Conservation (phyloP, 2,888 invertebrate species). For the Hirtodrosophila duncani region DNA sequence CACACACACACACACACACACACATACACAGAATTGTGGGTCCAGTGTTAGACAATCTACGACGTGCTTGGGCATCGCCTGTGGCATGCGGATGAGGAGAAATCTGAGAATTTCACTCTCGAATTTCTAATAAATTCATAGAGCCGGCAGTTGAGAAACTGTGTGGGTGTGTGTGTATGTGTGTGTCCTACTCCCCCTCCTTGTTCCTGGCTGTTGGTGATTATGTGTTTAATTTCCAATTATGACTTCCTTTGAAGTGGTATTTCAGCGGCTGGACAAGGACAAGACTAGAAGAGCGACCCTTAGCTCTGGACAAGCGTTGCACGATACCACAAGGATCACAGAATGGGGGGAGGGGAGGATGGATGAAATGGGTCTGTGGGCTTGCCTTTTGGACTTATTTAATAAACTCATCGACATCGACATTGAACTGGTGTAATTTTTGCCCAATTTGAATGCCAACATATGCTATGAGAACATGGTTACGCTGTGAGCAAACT, state of each 20-base stretch:
- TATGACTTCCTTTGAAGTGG: slow-evolving; percentile 55
- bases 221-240: slow-evolving; percentile 68
- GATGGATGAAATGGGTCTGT: not conserved
- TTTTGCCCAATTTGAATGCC: slow-evolving; percentile 42
- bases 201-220: slow-evolving; percentile 27
- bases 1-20: slow-evolving; percentile 5
- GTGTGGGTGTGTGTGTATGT: slow-evolving; percentile 12
- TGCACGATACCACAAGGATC: too few relatives aligned
- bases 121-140: slow-evolving; percentile 71
- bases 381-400: slow-evolving; percentile 12
- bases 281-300: too few relatives aligned
- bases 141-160: slow-evolving; percentile 15
- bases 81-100: slow-evolving; percentile 35
- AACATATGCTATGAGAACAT: too few relatives aligned
- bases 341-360: not conserved
- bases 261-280: not conserved
- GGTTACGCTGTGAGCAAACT: too few relatives aligned
- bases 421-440: slow-evolving; percentile 10
- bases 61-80: slow-evolving; percentile 36
- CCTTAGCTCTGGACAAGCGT: too few relatives aligned
- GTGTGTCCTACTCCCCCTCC: slow-evolving; percentile 9
- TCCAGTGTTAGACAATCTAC: slow-evolving; percentile 56
- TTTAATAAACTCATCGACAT: slow-evolving; percentile 39
- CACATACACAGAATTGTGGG: slow-evolving; percentile 50
- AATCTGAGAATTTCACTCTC: slow-evolving; percentile 66